phyloP scores from a whole-genome alignment of 2,888 invertebrate genomes.

The Toxonevra muliebris region DNA sequence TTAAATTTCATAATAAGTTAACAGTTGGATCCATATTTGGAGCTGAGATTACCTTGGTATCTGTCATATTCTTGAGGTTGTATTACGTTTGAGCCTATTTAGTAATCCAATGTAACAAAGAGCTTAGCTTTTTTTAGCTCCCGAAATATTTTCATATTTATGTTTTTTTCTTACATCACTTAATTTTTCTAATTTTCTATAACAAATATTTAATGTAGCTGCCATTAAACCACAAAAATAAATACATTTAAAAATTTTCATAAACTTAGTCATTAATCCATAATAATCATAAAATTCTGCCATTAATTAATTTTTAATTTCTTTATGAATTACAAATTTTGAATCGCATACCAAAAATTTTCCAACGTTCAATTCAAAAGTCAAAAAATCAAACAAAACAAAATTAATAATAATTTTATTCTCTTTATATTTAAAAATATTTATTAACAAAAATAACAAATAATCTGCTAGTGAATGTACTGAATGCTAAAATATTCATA shows the following conservation, averaged over 20 bases:
- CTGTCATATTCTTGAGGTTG: too few species aligned
- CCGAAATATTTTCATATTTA: too few species aligned
- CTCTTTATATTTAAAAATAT: conserved; percentile 10
- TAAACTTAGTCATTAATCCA: conserved; percentile 4
- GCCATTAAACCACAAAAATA: not conserved
- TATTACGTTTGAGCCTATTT: too few species aligned
- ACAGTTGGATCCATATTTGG: too few species aligned
- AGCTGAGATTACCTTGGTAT: too few species aligned
- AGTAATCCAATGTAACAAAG: too few species aligned
- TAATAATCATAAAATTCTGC: not conserved
- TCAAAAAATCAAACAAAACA: too few species aligned
- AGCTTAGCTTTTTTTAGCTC: too few species aligned
- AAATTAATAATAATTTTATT: too few species aligned
- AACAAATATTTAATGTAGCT: not conserved
- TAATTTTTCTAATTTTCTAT: not conserved
- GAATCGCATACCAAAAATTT: conserved; percentile 14
- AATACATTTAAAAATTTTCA: conserved; percentile 1
- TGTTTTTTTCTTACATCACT: not conserved
- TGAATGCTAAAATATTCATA: conserved; percentile 63
- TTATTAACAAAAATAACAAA: conserved; percentile 42
- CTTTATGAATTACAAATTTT: conserved; percentile 21
- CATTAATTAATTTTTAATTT: too few species aligned
- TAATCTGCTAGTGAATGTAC: conserved; percentile 66
- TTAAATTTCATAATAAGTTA: too few species aligned
- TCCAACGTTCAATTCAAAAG: conserved; percentile 7